Conservation (phyloP, 2,888 invertebrate species). For the Andrena dorsata region DNA sequence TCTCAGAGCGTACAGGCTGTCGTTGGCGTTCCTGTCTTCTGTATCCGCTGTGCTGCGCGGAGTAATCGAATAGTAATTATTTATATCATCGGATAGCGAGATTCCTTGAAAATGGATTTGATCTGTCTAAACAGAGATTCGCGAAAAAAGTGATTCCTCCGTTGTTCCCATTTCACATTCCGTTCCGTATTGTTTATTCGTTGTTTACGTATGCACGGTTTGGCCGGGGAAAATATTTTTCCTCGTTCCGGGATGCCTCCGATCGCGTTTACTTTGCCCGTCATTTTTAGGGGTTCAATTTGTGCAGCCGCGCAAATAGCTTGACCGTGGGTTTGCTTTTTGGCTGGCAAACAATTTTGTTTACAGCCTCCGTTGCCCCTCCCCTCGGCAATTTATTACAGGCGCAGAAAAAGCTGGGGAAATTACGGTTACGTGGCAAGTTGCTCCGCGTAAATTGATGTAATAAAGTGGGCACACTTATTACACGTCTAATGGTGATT, state of each 20-base stretch:
- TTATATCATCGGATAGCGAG: neutral
- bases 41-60: neutral
- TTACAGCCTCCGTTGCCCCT: neutral
- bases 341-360: neutral
- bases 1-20: neutral
- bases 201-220: neutral
- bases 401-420: neutral
- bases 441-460: conserved; percentile 16
- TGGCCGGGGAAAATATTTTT: conserved; percentile 2
- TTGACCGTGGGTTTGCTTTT: neutral
- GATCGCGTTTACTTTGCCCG: conserved; percentile 7
- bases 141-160: neutral
- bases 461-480: conserved; percentile 13
- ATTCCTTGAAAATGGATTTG: neutral
- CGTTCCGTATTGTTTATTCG: neutral
- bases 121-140: neutral
- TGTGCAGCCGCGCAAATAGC: neutral
- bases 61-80: neutral
- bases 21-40: neutral
- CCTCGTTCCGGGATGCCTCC: neutral
- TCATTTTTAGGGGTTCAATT: neutral
- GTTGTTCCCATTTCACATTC: neutral
- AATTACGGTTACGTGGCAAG: conserved; percentile 14
- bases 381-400: neutral
- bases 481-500: conserved; percentile 21